Conservation (phyloP, 2,113 vertebrate genomes). For the Erinaceus europaeus region DNA sequence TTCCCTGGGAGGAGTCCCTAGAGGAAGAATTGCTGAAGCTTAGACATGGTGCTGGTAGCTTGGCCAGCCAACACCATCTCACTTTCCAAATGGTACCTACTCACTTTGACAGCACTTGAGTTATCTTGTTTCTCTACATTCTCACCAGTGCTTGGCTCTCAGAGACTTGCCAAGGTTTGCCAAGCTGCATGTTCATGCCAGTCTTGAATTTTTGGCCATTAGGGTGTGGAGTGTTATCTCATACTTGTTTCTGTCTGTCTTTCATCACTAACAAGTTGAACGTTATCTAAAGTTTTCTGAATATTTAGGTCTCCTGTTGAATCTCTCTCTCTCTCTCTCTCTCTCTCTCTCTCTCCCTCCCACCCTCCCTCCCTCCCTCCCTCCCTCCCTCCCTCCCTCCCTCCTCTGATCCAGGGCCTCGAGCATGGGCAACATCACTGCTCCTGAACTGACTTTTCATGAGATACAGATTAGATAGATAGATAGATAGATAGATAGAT, state of each 20-base stretch:
- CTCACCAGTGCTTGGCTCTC: background rate
- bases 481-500: too few relatives aligned
- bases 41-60: background rate
- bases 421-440: too few relatives aligned
- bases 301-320: background rate
- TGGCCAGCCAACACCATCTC: background rate
- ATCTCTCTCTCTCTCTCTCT: background rate
- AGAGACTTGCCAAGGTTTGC: background rate
- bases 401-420: too few relatives aligned
- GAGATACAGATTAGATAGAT: too few relatives aligned
- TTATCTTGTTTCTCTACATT: background rate
- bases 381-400: too few relatives aligned
- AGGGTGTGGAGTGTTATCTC: background rate
- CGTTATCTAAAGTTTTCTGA: background rate
- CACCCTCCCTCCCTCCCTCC: too few relatives aligned
- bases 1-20: background rate
- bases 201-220: too few relatives aligned
- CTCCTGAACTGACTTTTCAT: too few relatives aligned
- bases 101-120: background rate
- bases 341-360: too few relatives aligned
- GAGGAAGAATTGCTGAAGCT: slow-evolving; percentile 11
- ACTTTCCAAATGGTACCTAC: background rate
- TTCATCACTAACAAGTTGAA: background rate
- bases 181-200: too few relatives aligned
- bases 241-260: background rate